Evolutionary conservation across 1,140 invertebrate genomes (phyloP), one percentile per base, ranked within the genome.

Genomic region (Apis florea): DNA sequence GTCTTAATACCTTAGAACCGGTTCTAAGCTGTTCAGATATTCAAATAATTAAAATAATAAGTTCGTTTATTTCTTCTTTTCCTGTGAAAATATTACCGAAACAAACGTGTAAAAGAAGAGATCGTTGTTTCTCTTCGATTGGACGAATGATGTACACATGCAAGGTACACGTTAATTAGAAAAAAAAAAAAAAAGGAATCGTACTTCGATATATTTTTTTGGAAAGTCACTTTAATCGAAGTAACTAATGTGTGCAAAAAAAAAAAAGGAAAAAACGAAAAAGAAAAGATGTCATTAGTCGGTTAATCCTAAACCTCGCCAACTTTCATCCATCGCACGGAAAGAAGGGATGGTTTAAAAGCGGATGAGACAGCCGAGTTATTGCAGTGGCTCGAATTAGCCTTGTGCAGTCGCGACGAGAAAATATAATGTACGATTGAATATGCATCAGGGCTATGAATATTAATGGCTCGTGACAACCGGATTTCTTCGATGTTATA

Each of bases 391-490:
- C 21, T 13, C 26, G 63, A 26, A 53, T 71, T 67, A 77, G 74
- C 31, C 31, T 47, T 54, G 58, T 53, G 15, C 49, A 63, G 26
- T 19, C 26, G 2, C 49, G n/a, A n/a, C 19, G 58, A 21, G 26
- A 21, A 71, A 79, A 71, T 53, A 54, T 72, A 71, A 79, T 72
- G 26, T 79, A 53, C 68, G 26, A 61, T 79, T 79, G 56, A 71
- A 71, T 79, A 71, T 71, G 64, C 64, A 78, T 71, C 17, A 59
- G 13, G 21, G 13, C 10, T 21, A 40, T 71, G 67, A 61, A 79
- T 79, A 79, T 61, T 79, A 79, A 71, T 40, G 21, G 5, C 31
- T 0, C 15, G n/a, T 21, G 21, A 77, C 51, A 17, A 26, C 26
- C 75, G 69, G 51, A 77, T 77, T 77, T 68, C 26, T 26, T 9